A percentile compares a stretch with the other conserved stretches of the same genome.
Conservation (phyloP, 92 coral and sea anemone genomes). For the Galaxea fascicularis region DNA sequence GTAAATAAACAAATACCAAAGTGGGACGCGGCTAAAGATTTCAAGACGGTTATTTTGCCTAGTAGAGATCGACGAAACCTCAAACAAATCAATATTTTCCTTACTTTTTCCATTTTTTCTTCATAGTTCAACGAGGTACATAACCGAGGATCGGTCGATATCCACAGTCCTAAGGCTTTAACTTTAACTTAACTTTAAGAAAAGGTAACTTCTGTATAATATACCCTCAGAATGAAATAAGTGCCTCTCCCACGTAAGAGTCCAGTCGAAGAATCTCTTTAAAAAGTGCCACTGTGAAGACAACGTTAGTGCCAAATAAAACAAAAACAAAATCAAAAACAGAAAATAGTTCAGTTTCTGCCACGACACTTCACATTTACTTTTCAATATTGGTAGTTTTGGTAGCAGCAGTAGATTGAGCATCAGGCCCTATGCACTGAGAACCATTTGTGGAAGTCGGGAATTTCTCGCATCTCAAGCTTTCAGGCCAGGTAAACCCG, state of each 20-base stretch:
- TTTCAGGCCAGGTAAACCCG: conserved; percentile 55
- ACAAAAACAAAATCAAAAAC: no score
- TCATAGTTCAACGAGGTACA: background rate
- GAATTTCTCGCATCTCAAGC: conserved; percentile 1
- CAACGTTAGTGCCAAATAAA: no score
- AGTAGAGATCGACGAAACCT: background rate
- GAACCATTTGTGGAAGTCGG: background rate
- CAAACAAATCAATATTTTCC: background rate
- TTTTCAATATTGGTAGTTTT: background rate
- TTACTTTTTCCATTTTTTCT: background rate
- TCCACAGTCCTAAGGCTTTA: background rate
- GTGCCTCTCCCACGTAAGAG: no score
- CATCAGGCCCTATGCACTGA: background rate
- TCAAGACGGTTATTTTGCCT: no score
- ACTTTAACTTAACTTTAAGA: background rate
- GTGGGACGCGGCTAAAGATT: no score
- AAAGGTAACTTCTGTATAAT: no score
- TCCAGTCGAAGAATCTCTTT: no score
- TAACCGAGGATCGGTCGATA: background rate
- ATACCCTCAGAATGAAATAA: no score
- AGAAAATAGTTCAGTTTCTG: no score
- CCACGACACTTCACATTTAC: background rate
- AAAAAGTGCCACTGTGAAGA: no score
- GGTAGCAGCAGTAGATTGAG: background rate
- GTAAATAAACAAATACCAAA: no score